phyloP scores from a whole-genome alignment of 1,140 invertebrate species.

The Heliothis virescens region DNA sequence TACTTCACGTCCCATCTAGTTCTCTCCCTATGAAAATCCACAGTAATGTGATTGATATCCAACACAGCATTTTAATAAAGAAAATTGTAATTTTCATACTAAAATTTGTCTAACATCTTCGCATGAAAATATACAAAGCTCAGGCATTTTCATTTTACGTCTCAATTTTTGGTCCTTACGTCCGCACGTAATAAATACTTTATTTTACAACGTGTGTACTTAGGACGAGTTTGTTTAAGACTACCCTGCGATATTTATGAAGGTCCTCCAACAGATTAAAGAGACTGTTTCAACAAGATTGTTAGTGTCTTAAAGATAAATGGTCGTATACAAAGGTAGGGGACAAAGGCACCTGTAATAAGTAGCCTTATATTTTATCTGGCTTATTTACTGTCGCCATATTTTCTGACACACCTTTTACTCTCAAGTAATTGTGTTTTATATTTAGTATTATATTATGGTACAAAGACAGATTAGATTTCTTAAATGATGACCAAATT shows the following conservation, averaged over 20 bases:
- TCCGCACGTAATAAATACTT: neutral
- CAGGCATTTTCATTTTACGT: neutral
- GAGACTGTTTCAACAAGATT: constrained; percentile 37
- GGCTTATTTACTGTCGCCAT: neutral
- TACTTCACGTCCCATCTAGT: too few relatives aligned
- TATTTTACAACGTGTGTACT: constrained; percentile 28
- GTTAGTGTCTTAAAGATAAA: constrained; percentile 34
- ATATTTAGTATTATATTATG: too few relatives aligned
- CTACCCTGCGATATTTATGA: constrained; percentile 33
- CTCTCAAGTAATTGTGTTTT: too few relatives aligned
- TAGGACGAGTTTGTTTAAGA: constrained; percentile 24
- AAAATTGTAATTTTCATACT: too few relatives aligned
- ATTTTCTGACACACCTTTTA: too few relatives aligned
- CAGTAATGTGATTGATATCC: too few relatives aligned
- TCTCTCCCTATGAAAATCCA: too few relatives aligned
- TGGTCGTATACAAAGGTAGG: neutral
- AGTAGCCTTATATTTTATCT: neutral
- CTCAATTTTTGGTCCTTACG: neutral
- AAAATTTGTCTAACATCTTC: too few relatives aligned
- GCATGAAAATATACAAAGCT: too few relatives aligned
- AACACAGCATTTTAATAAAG: too few relatives aligned
- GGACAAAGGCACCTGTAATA: neutral
- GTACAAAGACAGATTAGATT: too few relatives aligned
- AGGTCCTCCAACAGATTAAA: constrained; percentile 28
- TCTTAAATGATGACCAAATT: too few relatives aligned